Percentiles rank a stretch among this genome's conserved stretches.
Conservation (phyloP, 2,888 invertebrate genomes). For the Sepioteuthis lessoniana region DNA sequence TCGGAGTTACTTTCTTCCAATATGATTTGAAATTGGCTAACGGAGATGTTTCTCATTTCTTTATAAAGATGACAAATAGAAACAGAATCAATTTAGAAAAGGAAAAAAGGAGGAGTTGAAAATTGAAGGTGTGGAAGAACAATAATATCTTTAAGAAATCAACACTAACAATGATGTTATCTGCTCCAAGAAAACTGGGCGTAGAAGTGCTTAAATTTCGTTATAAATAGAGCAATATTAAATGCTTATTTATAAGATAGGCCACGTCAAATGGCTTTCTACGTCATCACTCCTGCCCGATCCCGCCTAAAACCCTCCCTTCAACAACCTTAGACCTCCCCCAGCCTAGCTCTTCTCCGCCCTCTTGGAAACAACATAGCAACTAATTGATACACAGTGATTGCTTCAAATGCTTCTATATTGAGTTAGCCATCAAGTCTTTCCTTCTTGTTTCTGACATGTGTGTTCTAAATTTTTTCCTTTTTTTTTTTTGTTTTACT, state of each 20-base stretch:
- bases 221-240: background rate
- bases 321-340: constrained; percentile 5
- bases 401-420: background rate
- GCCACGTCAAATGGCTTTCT: background rate
- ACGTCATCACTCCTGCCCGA: background rate
- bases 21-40: background rate
- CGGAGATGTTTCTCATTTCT: background rate
- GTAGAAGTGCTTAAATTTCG: background rate
- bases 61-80: background rate
- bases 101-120: background rate
- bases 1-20: background rate
- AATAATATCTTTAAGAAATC: background rate
- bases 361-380: background rate
- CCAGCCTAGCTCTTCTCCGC: background rate
- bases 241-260: constrained; percentile 11
- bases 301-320: background rate
- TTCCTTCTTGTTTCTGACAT: background rate
- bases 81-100: background rate
- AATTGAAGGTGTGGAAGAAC: background rate
- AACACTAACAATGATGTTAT: background rate
- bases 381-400: background rate
- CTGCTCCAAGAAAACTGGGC: constrained; percentile 17
- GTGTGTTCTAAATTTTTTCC: background rate
- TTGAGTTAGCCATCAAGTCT: background rate
- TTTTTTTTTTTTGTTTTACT: background rate